Conservation (phyloP, 2,888 invertebrate genomes). For the Anticlea derivata region DNA sequence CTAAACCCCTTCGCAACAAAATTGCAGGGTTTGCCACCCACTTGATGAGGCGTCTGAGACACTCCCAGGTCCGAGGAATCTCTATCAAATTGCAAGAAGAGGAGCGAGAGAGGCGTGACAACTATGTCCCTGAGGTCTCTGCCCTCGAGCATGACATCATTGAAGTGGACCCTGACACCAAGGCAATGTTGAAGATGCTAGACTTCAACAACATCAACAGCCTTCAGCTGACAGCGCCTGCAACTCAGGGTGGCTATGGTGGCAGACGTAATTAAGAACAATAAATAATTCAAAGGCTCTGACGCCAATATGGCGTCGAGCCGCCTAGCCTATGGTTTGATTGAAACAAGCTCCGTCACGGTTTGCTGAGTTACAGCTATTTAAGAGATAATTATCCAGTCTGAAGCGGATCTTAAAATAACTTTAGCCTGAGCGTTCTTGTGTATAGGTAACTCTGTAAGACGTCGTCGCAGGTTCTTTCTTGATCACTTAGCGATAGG, state of each 20-base stretch:
- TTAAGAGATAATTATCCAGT: conserved; percentile 4
- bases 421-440: neutral
- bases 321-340: too few relatives aligned
- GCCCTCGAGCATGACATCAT: conserved; percentile 98
- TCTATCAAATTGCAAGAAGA: conserved; percentile 99
- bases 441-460: too few relatives aligned
- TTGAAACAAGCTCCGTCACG: conserved; percentile 6
- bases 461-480: too few relatives aligned
- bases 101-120: conserved; percentile 99
- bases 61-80: conserved; percentile 99
- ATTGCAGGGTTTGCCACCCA: conserved; percentile 99
- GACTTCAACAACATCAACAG: conserved; percentile 97
- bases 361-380: conserved; percentile 1
- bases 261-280: conserved; percentile 80
- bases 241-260: conserved; percentile 83
- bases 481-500: too few relatives aligned
- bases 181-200: conserved; percentile 99
- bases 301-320: too few relatives aligned
- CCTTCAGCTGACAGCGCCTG: conserved; percentile 94
- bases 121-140: conserved; percentile 98
- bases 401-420: conserved; percentile 15
- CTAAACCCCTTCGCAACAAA: conserved; percentile 98
- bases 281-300: conserved; percentile 46
- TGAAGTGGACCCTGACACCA: conserved; percentile 99
- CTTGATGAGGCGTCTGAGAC: conserved; percentile 99